phyloP scores from a whole-genome alignment of 2,113 vertebrate genomes.

The Girardinichthys multiradiatus region DNA sequence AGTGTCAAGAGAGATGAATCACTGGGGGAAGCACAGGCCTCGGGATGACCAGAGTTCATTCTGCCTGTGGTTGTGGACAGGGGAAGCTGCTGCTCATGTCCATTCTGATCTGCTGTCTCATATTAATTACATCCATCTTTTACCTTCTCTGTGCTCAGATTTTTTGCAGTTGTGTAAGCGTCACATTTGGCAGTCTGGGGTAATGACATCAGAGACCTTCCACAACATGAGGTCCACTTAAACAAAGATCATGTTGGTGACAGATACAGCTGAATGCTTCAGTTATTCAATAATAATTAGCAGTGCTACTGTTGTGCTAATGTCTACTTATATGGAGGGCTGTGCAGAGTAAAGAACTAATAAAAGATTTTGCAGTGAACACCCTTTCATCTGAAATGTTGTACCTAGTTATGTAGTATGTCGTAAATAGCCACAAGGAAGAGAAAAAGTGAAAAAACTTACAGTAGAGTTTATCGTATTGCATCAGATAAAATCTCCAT shows the following conservation, averaged over 20 bases:
- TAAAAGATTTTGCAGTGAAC: neutral
- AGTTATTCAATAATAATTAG: neutral
- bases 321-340: neutral
- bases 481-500: neutral
- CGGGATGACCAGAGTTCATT: conserved; percentile 10
- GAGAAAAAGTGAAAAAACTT: neutral
- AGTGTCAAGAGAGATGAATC: conserved; percentile 59
- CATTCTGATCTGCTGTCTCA: conserved; percentile 20
- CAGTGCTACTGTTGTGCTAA: neutral
- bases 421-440: neutral
- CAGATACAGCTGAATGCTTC: conserved; percentile 1
- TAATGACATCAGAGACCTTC: neutral
- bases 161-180: neutral
- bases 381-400: neutral
- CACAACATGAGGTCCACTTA: neutral
- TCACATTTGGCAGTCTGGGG: neutral
- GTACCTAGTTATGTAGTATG: neutral
- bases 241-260: conserved; percentile 7
- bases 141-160: neutral
- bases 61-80: conserved; percentile 7
- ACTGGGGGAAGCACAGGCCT: conserved; percentile 44
- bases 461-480: neutral
- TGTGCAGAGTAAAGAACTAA: neutral
- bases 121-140: conserved; percentile 17
- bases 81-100: conserved; percentile 25